Percentiles rank a stretch among this genome's conserved stretches.
These are phyloP conservation scores for Troilus luridus DNA, from an alignment of 2,888 invertebrate species.

Conservation along the genomic window DNA sequence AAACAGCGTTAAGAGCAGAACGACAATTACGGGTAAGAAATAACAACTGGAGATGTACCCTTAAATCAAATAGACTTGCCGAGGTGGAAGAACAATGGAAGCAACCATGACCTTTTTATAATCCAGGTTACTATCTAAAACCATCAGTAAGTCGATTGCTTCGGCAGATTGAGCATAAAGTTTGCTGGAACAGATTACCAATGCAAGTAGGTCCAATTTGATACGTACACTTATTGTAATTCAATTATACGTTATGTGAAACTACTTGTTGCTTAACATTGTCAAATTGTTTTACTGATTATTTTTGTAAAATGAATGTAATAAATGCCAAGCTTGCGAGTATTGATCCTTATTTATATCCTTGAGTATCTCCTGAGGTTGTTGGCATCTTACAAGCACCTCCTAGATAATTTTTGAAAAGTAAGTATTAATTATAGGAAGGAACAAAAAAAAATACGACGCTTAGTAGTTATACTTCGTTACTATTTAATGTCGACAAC, in stretches of 20 bases:
- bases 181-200: background rate
- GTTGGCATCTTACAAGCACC: too few relatives aligned
- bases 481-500: too few relatives aligned
- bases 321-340: too few relatives aligned
- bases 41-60: background rate
- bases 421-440: too few relatives aligned
- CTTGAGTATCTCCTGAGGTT: too few relatives aligned
- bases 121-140: background rate
- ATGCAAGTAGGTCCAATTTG: background rate
- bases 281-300: too few relatives aligned
- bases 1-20: background rate
- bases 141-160: background rate
- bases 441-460: too few relatives aligned
- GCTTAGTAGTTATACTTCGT: too few relatives aligned
- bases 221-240: background rate
- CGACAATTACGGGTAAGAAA: slow-evolving; percentile 1
- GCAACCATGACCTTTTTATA: slow-evolving; percentile 14
- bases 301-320: too few relatives aligned
- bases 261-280: too few relatives aligned
- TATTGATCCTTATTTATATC: too few relatives aligned
- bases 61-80: background rate
- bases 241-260: background rate
- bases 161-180: background rate
- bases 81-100: background rate
- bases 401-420: too few relatives aligned